A percentile compares a stretch with the other conserved stretches of the same genome.
These are phyloP conservation scores for Nebria salina DNA, from an alignment of 2,888 invertebrate species.

Conservation along the genomic window DNA sequence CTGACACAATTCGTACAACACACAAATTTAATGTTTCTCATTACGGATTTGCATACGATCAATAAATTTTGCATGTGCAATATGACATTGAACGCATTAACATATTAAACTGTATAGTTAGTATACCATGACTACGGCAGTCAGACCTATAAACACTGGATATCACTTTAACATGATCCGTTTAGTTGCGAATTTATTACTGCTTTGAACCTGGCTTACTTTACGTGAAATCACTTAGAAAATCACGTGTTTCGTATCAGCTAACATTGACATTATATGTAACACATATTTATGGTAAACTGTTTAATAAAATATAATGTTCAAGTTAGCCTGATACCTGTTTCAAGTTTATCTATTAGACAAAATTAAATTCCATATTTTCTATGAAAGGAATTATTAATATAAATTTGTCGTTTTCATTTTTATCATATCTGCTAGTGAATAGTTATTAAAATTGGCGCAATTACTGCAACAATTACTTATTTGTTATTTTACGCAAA, in stretches of 20 bases:
- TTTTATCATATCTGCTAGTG: no score
- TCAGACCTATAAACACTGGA: background rate
- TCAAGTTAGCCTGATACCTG: background rate
- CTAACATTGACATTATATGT: background rate
- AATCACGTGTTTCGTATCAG: background rate
- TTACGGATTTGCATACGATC: slow-evolving; percentile 31
- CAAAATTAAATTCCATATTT: no score
- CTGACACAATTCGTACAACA: slow-evolving; percentile 31
- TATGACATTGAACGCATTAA: slow-evolving; percentile 15
- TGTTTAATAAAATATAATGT: background rate
- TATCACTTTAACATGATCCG: background rate
- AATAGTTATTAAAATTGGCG: no score
- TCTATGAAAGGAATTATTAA: no score
- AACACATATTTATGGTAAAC: background rate
- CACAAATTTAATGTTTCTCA: slow-evolving; percentile 20
- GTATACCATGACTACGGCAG: background rate
- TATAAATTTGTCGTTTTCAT: no score
- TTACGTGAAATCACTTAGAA: background rate
- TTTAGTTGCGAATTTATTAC: background rate
- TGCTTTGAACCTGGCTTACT: background rate
- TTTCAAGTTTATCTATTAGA: no score
- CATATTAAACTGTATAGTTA: slow-evolving; percentile 31
- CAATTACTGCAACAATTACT: no score
- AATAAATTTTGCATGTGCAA: slow-evolving; percentile 20
- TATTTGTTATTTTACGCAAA: no score